phyloP scores from a whole-genome alignment of 2,797 vertebrate genomes.

The Manis javanica region DNA sequence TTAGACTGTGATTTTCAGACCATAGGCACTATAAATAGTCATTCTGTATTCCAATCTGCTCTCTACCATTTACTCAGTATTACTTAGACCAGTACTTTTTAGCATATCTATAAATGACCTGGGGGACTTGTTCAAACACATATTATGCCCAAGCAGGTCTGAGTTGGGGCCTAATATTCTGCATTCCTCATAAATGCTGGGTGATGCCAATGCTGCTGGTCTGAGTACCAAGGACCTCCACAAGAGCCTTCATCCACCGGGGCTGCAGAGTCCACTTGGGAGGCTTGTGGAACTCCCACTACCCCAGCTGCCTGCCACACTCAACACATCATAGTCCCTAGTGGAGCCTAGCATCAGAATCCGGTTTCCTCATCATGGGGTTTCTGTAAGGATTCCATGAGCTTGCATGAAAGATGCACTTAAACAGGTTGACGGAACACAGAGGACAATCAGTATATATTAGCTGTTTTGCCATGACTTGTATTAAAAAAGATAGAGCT shows the following conservation, averaged over 20 bases:
- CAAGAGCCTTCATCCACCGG: background rate
- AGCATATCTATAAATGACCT: background rate
- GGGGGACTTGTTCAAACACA: background rate
- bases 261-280: background rate
- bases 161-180: background rate
- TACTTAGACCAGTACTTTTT: background rate
- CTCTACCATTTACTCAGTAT: background rate
- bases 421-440: background rate
- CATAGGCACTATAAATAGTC: no score
- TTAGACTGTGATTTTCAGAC: background rate
- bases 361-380: background rate
- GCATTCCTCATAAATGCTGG: background rate
- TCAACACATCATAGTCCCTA: background rate
- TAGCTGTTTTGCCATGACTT: background rate
- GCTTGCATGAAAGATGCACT: background rate
- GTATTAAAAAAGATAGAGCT: background rate
- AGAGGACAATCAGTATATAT: background rate
- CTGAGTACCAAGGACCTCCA: background rate
- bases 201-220: rapidly evolving
- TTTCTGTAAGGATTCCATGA: background rate
- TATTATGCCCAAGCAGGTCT: background rate
- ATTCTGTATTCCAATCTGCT: background rate
- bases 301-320: background rate
- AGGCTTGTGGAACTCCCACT: background rate
- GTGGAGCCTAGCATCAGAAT: background rate